These are phyloP conservation scores for Melanotaenia boesemani DNA, from an alignment of 2,797 vertebrate genomes.

Conservation along the genomic window DNA sequence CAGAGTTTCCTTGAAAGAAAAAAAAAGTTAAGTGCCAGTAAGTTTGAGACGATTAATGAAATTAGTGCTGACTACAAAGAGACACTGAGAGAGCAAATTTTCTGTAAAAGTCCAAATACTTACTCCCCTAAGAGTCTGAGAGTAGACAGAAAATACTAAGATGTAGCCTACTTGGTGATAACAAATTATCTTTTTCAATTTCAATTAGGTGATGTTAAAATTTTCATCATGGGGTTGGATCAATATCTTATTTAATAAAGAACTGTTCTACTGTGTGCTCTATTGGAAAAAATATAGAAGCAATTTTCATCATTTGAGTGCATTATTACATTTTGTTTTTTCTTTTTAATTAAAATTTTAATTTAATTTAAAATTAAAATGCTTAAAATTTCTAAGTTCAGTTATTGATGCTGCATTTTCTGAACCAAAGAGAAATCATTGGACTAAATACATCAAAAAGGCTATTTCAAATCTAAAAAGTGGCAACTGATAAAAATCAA, in stretches of 20 bases:
- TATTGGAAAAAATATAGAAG: background rate
- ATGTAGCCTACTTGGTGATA: background rate
- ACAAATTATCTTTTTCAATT: background rate
- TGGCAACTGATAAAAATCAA: constrained; percentile 69
- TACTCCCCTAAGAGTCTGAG: background rate
- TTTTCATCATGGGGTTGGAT: too few relatives aligned
- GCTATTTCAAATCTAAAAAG: constrained; percentile 51
- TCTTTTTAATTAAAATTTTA: background rate
- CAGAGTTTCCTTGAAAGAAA: constrained; percentile 64
- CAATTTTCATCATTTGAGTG: background rate
- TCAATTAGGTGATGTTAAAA: too few relatives aligned
- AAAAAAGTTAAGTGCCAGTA: constrained; percentile 68
- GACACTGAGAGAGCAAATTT: constrained; percentile 20
- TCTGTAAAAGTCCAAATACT: constrained; percentile 2
- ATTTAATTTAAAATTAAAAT: background rate
- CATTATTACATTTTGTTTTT: too few relatives aligned
- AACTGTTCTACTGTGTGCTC: background rate
- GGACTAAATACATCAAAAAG: constrained; percentile 12
- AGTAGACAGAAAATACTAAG: constrained; percentile 13
- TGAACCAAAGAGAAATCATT: constrained; percentile 8
- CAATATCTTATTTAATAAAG: background rate
- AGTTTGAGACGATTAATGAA: constrained; percentile 63
- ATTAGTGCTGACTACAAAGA: constrained; percentile 42
- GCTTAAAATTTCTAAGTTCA: too few relatives aligned
- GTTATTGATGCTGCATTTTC: background rate